Evolutionary conservation across 2,888 invertebrate genomes (phyloP).

Genomic region (Brachypalpus laphriformis): DNA sequence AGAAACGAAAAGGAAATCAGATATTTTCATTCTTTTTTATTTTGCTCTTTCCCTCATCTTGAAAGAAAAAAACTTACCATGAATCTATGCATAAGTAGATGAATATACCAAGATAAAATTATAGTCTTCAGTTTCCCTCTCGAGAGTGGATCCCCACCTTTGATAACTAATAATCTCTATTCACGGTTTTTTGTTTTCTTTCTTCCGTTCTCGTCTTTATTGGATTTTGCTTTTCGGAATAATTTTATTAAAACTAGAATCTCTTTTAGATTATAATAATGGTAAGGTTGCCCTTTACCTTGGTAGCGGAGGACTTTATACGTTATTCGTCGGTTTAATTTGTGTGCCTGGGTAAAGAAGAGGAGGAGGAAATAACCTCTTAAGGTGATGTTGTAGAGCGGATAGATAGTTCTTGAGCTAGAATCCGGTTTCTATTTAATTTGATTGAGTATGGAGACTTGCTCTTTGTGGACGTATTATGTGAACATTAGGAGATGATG

Average conservation of each 20-base stretch:
- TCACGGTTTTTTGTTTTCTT: constrained; percentile 14
- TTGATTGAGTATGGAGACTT: constrained; percentile 2
- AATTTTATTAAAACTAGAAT: constrained; percentile 57
- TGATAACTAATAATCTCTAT: constrained; percentile 62
- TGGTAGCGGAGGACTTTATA: background rate
- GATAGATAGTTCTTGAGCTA: background rate
- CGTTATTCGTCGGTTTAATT: background rate
- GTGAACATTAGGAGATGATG: constrained; percentile 15
- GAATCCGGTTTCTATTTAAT: constrained; percentile 16
- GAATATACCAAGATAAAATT: constrained; percentile 38
- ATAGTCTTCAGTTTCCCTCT: constrained; percentile 42
- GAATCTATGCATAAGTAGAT: constrained; percentile 37
- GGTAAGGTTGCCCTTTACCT: constrained; percentile 3
- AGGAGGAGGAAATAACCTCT: constrained; percentile 51
- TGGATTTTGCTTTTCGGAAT: constrained; percentile 54
- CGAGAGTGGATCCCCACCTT: constrained; percentile 41
- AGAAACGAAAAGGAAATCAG: too few relatives aligned
- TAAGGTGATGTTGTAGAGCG: constrained; percentile 16
- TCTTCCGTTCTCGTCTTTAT: constrained; percentile 29
- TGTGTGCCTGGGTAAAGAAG: too few relatives aligned
- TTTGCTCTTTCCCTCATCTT: background rate
- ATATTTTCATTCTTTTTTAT: constrained; percentile 1
- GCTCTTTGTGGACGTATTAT: constrained; percentile 11
- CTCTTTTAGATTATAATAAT: constrained; percentile 18
- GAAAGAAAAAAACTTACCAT: background rate